Evolutionary conservation across 1,140 invertebrate genomes (phyloP), one percentile per base, ranked within the genome.

Genomic region (Scaptomyza hsui): DNA sequence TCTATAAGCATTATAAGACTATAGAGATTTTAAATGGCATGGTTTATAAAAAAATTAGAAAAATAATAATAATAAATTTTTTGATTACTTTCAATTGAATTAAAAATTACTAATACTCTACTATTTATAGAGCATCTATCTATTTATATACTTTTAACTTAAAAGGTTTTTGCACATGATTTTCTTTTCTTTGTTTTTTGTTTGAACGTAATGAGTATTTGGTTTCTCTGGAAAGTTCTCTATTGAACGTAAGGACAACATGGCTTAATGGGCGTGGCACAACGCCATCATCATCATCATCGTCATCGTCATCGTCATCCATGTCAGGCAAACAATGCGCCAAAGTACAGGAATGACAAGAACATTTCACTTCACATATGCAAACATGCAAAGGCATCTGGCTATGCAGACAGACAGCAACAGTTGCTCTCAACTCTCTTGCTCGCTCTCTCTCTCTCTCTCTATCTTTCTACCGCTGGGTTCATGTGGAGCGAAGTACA

Each of bases 171-270:
- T n/a, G 24, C 18, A 18, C 41, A 35, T 59, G 5, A 19, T 59
- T 7, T 35, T n/a, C 21, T 59, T 7, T 35, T n/a, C 21, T n/a
- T 37, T 60, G 26, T 4, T 35, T 69, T 51, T 52, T 41, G 44
- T 72, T 65, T 67, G 52, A 24, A 9, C 60, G 52, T 83, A 83
- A 82, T 78, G 65, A 65, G 61, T 72, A 75, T 83, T 82, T 51
- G 59, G 65, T 63, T 65, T 35, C 57, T 18, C 62, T n/a, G 49
- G n/a, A n/a, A n/a, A n/a, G n/a, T n/a, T n/a, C n/a, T n/a, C n/a
- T n/a, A n/a, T n/a, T n/a, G n/a, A n/a, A n/a, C 32, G 32, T n/a
- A 7, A 19, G 45, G 37, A 44, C 10, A 53, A 64, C 44, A 32
- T 55, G 41, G 57, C 57, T 21, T 9, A 37, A 62, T 16, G 47